Evolutionary conservation across 2,797 vertebrate species (phyloP).

Genomic region (Parambassis ranga): DNA sequence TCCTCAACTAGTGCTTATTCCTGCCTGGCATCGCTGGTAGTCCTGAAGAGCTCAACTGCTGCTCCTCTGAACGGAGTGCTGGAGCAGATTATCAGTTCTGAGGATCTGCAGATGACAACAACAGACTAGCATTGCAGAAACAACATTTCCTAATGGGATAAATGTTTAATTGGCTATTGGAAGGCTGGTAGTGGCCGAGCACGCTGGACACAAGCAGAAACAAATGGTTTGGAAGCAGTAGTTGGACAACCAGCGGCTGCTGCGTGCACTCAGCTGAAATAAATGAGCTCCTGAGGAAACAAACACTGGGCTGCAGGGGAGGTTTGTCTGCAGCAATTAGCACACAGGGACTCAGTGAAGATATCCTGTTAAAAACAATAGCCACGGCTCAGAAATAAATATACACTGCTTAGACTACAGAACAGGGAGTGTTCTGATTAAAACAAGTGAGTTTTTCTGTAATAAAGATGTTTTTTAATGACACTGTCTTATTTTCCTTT

Average conservation of each 20-base stretch:
- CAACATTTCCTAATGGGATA: constrained; percentile 48
- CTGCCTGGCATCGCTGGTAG: not conserved
- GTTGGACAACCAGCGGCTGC: constrained; percentile 13
- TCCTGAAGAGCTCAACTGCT: constrained; percentile 1
- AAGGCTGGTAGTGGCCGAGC: constrained; percentile 9
- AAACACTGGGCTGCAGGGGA: constrained; percentile 44
- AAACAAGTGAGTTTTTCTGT: too few relatives aligned
- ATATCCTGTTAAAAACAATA: not conserved
- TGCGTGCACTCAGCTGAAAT: constrained; percentile 36
- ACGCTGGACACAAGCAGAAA: constrained; percentile 20
- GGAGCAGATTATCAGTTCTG: constrained; percentile 2
- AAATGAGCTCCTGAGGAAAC: constrained; percentile 46
- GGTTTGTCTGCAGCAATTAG: constrained; percentile 56
- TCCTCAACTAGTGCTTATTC: constrained; percentile 35
- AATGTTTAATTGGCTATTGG: constrained; percentile 50
- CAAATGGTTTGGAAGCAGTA: constrained; percentile 40
- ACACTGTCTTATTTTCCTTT: too few relatives aligned
- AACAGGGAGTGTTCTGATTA: too few relatives aligned
- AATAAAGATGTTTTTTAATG: too few relatives aligned
- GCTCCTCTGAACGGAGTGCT: constrained; percentile 6
- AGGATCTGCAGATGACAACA: not conserved
- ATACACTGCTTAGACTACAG: too few relatives aligned
- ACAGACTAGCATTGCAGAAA: constrained; percentile 30
- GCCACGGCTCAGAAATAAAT: too few relatives aligned
- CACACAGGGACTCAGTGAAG: constrained; percentile 10